Evolutionary conservation across 2,797 vertebrate species (phyloP).

Genomic region (Fistularia commersonii): DNA sequence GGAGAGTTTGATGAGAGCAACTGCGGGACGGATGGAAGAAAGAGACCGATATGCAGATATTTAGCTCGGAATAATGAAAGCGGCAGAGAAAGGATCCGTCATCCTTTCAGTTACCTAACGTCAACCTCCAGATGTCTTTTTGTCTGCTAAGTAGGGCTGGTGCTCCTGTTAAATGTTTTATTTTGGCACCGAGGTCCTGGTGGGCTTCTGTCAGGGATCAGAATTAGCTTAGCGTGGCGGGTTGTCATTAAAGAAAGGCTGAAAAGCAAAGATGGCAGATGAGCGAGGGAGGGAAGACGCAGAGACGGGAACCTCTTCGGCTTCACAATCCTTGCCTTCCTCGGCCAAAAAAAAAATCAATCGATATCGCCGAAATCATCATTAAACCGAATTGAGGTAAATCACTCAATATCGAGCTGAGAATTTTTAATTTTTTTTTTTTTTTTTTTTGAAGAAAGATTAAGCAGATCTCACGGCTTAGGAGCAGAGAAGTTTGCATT

Average conservation of each 20-base stretch:
- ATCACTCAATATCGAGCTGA: too few species aligned
- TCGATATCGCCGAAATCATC: too few species aligned
- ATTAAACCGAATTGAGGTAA: too few species aligned
- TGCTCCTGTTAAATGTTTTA: slow-evolving; percentile 45
- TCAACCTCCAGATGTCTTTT: slow-evolving; percentile 55
- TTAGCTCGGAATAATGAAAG: slow-evolving; percentile 34
- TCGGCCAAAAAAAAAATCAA: too few species aligned
- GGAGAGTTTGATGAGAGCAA: slow-evolving; percentile 19
- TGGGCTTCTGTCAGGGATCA: slow-evolving; percentile 53
- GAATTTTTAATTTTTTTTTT: too few species aligned
- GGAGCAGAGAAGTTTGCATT: too few species aligned
- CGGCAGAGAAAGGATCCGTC: slow-evolving; percentile 26
- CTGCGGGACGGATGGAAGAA: slow-evolving; percentile 2
- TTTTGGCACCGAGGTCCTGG: slow-evolving; percentile 41
- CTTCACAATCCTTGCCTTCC: neutral
- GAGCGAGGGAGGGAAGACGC: slow-evolving; percentile 4
- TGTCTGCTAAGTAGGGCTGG: slow-evolving; percentile 41
- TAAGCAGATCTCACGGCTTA: too few species aligned
- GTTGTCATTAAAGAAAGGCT: slow-evolving; percentile 35
- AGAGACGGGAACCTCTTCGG: neutral
- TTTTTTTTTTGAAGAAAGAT: too few species aligned
- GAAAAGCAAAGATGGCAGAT: slow-evolving; percentile 19
- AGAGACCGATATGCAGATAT: slow-evolving; percentile 32
- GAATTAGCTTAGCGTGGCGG: slow-evolving; percentile 38
- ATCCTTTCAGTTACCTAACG: slow-evolving; percentile 47